Base-by-base conservation (phyloP, 2,113 vertebrate species). In the Xenopus laevis region DNA sequence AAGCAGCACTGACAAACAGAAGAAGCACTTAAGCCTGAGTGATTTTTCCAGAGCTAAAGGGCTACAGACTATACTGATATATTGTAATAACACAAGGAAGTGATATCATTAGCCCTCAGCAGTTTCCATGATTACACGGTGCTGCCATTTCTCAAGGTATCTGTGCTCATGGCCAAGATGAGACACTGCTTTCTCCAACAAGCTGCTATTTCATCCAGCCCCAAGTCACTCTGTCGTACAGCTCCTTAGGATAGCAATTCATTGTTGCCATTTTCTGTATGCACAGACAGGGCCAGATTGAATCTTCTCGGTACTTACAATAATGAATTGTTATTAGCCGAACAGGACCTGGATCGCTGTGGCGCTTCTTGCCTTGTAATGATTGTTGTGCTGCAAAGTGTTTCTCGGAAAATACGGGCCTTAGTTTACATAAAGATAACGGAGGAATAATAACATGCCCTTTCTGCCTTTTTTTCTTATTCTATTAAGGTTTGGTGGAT, bases 381-480 rank as follows among this genome's bases (percentile, higher is more conserved):
- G 76, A 50, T 21, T 65, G 52, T 21, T 65, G 52, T 21, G 10
- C 45, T 81, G 57, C 46, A 72, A 80, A 83, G 63, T 52, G 59
- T 68, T 66, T 78, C 79, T 79, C 78, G 68, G 83, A 78, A 83
- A 85, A 80, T 78, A 68, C 77, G 66, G 72, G 78, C 72, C 81
- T 79, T 71, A 44, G 69, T 78, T 64, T 74, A 53, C 68, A 66
- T 46, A 75, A 45, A 68, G 65, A 75, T 75, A 75, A 68, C 73
- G 21, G 30, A 9, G 65, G 55, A 44, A 27, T 57, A 45, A 18
- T 57, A 23, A 30, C 64, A 55, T n/a, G n/a, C n/a, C n/a, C n/a
- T 60, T 60, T 47, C 44, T 50, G 33, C 8, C 58, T n/a, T 59
- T 45, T 27, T 74, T 23, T 40, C 47, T 16, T 13, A 16, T 13